phyloP scores from a whole-genome alignment of 2,888 invertebrate species.

The Nycteola revayana region DNA sequence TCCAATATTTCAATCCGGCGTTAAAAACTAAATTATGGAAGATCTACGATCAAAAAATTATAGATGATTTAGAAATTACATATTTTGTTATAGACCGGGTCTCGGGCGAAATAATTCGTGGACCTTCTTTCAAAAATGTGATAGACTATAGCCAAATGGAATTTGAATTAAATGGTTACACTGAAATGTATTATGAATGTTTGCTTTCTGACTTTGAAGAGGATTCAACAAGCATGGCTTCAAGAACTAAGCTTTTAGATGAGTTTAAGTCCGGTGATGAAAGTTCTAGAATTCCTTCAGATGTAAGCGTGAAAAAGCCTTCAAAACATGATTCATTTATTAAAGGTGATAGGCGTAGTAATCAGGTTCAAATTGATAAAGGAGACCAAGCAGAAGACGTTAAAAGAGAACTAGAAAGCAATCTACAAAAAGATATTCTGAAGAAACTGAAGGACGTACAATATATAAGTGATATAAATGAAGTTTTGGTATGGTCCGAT shows the following conservation, averaged over 20 bases:
- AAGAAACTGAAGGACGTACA: conserved; percentile 54
- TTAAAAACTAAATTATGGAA: conserved; percentile 61
- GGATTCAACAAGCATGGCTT: conserved; percentile 59
- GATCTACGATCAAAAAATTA: conserved; percentile 57
- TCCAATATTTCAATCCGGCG: conserved; percentile 71
- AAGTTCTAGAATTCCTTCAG: conserved; percentile 45
- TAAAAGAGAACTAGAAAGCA: conserved; percentile 39
- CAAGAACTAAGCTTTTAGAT: conserved; percentile 60
- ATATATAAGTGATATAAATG: conserved; percentile 52
- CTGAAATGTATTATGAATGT: conserved; percentile 67
- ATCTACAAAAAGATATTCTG: conserved; percentile 43
- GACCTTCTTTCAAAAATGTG: conserved; percentile 63
- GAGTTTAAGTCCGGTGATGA: conserved; percentile 51
- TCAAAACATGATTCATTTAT: conserved; percentile 15
- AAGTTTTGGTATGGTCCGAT: conserved; percentile 56
- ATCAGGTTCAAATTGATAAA: background rate
- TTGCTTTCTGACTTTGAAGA: conserved; percentile 55
- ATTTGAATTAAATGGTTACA: conserved; percentile 65
- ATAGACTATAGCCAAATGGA: conserved; percentile 70
- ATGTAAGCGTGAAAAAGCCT: conserved; percentile 28
- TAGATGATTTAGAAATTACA: conserved; percentile 51
- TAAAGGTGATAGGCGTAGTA: no score
- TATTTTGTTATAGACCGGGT: conserved; percentile 64
- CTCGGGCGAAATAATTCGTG: conserved; percentile 67
- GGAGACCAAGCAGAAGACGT: conserved; percentile 12